Percentiles rank a stretch among this genome's conserved stretches.
phyloP scores from a whole-genome alignment of 2,113 vertebrate species.

The Oxyruncus cristatus region DNA sequence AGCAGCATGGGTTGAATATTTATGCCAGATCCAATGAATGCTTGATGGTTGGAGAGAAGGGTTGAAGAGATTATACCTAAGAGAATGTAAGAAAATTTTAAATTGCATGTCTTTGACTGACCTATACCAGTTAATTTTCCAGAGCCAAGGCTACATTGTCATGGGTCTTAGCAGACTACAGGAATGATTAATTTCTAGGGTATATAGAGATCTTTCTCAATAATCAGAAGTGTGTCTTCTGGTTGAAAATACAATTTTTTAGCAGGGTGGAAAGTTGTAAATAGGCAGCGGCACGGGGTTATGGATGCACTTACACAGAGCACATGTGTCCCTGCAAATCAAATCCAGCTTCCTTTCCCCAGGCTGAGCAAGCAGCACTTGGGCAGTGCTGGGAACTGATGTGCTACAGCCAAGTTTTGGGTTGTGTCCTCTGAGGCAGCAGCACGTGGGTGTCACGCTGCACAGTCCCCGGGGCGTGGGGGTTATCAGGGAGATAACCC shows the following conservation, averaged over 20 bases:
- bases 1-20: background rate
- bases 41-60: background rate
- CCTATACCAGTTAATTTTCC: background rate
- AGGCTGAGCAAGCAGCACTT: background rate
- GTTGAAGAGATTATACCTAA: background rate
- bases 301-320: background rate
- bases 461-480: background rate
- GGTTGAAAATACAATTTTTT: background rate
- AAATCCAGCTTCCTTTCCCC: background rate
- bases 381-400: background rate
- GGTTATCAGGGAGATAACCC: slow-evolving; percentile 36
- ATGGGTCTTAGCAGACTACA: background rate
- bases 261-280: background rate
- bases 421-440: background rate
- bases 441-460: background rate
- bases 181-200: background rate
- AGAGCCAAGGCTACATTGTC: background rate
- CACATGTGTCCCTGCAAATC: background rate
- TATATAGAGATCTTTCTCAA: background rate
- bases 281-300: background rate
- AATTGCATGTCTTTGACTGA: background rate
- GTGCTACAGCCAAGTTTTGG: background rate
- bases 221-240: background rate
- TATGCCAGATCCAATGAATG: background rate
- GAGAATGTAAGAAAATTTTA: background rate